Percentiles rank a stretch among this genome's conserved stretches.
Conservation (phyloP, 2,113 vertebrate species). For the Solenodon paradoxus region DNA sequence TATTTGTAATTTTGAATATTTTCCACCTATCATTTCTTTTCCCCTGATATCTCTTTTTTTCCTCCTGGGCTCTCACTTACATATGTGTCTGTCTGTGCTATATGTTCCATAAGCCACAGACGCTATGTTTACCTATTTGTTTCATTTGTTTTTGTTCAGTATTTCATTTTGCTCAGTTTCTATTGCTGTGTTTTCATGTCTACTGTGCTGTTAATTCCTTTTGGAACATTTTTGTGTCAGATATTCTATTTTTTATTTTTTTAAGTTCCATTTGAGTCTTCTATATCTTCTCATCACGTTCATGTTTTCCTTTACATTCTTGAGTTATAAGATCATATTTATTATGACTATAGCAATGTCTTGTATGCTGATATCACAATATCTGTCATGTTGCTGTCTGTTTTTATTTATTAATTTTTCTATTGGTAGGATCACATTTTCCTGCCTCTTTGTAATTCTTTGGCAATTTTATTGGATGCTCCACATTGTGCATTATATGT, state of each 20-base stretch:
- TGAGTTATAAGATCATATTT: not conserved
- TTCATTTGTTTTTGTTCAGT: not conserved
- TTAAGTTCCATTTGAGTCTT: not conserved
- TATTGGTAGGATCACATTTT: not conserved
- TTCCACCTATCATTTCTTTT: not conserved
- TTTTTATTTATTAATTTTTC: slow-evolving; percentile 8
- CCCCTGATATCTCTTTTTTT: not conserved
- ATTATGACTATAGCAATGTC: not conserved
- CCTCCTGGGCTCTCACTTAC: not conserved
- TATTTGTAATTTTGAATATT: not conserved
- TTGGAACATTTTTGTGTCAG: not conserved
- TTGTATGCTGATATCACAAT: not conserved
- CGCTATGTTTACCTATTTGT: not conserved
- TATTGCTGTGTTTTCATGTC: too few relatives aligned
- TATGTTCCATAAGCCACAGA: not conserved
- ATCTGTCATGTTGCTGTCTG: not conserved
- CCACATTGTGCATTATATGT: not conserved
- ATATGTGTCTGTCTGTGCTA: not conserved
- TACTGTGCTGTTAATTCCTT: not conserved
- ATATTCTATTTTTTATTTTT: not conserved
- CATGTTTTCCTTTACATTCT: not conserved
- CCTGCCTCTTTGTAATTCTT: not conserved
- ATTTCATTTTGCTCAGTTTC: too few relatives aligned
- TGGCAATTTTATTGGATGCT: not conserved
- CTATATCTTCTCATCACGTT: not conserved